phyloP scores from a whole-genome alignment of 2,888 invertebrate genomes.

The Agelastica alni region DNA sequence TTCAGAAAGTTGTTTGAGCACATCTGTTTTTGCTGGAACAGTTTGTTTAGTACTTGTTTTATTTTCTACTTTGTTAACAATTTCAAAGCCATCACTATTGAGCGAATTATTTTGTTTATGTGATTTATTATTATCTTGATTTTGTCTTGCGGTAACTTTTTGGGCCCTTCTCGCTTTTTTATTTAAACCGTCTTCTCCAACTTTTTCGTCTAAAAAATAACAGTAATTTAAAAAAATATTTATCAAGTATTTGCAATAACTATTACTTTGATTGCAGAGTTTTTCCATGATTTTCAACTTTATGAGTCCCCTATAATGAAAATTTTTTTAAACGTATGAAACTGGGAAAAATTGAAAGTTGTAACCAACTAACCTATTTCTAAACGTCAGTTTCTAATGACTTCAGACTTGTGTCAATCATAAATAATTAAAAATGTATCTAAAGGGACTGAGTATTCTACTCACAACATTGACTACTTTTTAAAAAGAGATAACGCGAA shows the following conservation, averaged over 20 bases:
- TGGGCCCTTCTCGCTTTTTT: conserved; percentile 49
- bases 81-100: conserved; percentile 39
- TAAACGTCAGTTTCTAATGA: no score
- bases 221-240: conserved; percentile 12
- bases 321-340: conserved; percentile 3
- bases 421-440: no score
- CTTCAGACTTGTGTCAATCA: no score
- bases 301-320: neutral
- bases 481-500: no score
- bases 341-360: no score
- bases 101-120: neutral
- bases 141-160: conserved; percentile 48
- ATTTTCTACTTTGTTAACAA: conserved; percentile 24
- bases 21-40: conserved; percentile 44
- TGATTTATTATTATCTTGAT: conserved; percentile 51
- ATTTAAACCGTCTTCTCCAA: conserved; percentile 37
- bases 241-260: neutral
- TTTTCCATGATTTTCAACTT: conserved; percentile 12
- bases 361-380: no score
- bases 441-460: no score
- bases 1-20: conserved; percentile 37
- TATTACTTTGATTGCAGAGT: conserved; percentile 13
- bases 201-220: conserved; percentile 25
- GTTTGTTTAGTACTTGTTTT: conserved; percentile 11
- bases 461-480: no score